These are phyloP conservation scores for Dromiciops gliroides DNA, from an alignment of 2,113 vertebrate genomes.

Conservation along the genomic window DNA sequence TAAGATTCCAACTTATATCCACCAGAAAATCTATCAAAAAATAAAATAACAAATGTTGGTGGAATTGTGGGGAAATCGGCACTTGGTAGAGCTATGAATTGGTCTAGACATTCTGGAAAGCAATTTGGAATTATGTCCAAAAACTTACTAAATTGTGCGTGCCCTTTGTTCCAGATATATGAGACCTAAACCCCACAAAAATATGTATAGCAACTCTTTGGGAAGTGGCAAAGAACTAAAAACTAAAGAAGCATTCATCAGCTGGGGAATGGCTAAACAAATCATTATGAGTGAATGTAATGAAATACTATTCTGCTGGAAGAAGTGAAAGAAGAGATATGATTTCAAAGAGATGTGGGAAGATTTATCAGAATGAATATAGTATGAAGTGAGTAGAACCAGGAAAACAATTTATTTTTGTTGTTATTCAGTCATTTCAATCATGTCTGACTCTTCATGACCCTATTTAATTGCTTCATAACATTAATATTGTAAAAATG, in stretches of 20 bases:
- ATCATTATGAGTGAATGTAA: not conserved
- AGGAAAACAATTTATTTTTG: not conserved
- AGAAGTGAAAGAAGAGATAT: not conserved
- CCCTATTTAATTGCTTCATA: not conserved
- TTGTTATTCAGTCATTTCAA: not conserved
- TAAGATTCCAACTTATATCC: not conserved
- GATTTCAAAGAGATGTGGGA: not conserved
- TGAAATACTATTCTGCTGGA: not conserved
- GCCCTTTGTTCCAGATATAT: not conserved
- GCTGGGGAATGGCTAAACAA: not conserved
- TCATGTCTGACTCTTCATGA: not conserved
- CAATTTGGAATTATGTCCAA: not conserved
- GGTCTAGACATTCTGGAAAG: not conserved
- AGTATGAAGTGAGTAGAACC: not conserved
- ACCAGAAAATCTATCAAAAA: not conserved
- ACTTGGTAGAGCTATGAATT: not conserved
- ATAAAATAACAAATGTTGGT: not conserved
- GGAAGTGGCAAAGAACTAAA: not conserved
- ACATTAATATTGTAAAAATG: not conserved
- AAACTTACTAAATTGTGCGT: not conserved
- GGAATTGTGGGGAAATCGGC: not conserved
- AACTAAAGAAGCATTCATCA: not conserved
- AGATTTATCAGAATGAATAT: not conserved
- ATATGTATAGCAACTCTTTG: not conserved
- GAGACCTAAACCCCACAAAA: not conserved